Percentiles rank a stretch among this genome's conserved stretches.
phyloP scores from a whole-genome alignment of 2,888 invertebrate genomes.

The Leptothorax acervorum region DNA sequence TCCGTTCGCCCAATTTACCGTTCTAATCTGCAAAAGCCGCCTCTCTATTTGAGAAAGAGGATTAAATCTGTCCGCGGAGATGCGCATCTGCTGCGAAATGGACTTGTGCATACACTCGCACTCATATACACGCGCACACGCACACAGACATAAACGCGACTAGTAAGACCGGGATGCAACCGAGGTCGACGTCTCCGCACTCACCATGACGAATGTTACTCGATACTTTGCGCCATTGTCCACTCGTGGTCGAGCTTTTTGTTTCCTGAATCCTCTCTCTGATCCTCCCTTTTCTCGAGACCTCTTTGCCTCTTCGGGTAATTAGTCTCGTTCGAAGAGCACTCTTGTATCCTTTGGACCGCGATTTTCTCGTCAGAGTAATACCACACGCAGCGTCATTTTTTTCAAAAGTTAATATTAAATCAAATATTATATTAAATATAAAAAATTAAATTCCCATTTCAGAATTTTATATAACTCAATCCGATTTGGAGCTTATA shows the following conservation, averaged over 20 bases:
- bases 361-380: not conserved
- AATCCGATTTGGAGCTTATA: not conserved
- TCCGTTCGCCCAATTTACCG: not conserved
- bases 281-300: not conserved
- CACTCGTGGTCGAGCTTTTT: constrained; percentile 39
- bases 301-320: not conserved
- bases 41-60: constrained; percentile 7
- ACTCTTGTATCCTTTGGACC: not conserved
- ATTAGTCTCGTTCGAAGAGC: constrained; percentile 1
- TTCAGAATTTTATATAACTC: not conserved
- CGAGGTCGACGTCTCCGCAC: constrained; percentile 81
- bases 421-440: no score
- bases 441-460: not conserved
- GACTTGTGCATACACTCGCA: not conserved
- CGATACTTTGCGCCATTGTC: constrained; percentile 69
- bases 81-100: constrained; percentile 34
- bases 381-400: not conserved
- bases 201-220: constrained; percentile 81
- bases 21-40: constrained; percentile 24
- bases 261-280: not conserved
- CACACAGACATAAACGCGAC: constrained; percentile 8
- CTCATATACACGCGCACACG: not conserved
- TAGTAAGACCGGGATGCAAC: constrained; percentile 61
- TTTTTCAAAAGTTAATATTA: not conserved
- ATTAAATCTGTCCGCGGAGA: constrained; percentile 24